Evolutionary conservation across 2,888 invertebrate species (phyloP).

Genomic region (Dynastes hyllus): DNA sequence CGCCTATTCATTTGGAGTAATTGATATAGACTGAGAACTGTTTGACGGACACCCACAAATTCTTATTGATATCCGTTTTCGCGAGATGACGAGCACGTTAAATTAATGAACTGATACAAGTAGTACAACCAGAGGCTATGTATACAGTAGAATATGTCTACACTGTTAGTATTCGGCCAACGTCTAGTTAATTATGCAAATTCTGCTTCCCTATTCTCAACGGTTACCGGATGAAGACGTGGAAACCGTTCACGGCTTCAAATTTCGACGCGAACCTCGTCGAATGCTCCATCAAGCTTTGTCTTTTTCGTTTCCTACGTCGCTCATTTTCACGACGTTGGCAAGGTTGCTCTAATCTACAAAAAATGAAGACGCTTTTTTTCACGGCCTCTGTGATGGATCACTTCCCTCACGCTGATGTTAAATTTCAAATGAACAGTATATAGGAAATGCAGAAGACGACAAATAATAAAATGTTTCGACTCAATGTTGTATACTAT

Average conservation of each 20-base stretch:
- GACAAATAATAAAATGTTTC: too few species aligned
- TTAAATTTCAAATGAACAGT: background rate
- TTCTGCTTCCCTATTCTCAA: constrained; percentile 15
- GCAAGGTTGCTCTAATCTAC: background rate
- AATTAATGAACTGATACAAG: too few species aligned
- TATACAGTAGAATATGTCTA: constrained; percentile 2
- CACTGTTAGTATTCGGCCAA: constrained; percentile 20
- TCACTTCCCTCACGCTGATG: background rate
- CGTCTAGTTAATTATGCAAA: constrained; percentile 47
- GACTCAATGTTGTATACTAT: too few species aligned
- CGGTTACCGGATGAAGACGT: constrained; percentile 5
- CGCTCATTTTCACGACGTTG: background rate
- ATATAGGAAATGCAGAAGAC: too few species aligned
- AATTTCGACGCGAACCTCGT: background rate
- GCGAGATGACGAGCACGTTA: too few species aligned
- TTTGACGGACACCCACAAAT: too few species aligned
- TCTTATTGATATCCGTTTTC: too few species aligned
- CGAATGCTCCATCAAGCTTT: background rate
- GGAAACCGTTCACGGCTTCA: background rate
- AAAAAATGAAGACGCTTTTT: background rate
- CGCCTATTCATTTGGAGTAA: too few species aligned
- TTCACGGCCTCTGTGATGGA: background rate
- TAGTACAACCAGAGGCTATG: too few species aligned
- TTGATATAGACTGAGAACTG: too few species aligned
- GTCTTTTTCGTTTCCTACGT: background rate